Base-by-base conservation (phyloP, 2,888 invertebrate genomes). In the Campopleginae sp. region DNA sequence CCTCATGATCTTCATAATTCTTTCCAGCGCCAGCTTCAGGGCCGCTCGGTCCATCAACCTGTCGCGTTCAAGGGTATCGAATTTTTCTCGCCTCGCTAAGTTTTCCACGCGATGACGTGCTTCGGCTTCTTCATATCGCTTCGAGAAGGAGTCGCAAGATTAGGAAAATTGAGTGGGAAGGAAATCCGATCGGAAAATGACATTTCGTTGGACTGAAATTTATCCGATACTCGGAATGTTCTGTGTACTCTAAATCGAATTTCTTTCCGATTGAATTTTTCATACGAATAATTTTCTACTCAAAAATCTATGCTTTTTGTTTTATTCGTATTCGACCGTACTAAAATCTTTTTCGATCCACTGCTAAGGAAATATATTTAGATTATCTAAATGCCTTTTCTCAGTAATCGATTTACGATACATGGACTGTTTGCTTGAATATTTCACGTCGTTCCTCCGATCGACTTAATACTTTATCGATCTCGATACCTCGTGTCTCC, bases 11-110 rank as follows among this genome's bases (percentile, higher is more conserved):
- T 86, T 85, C 86, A 86, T 87, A 86, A 89, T 86, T 65, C 87
- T 86, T 76, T 84, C 78, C 19, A 90, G 75, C 51, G 87, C 88
- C 66, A 87, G 80, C 85, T 89, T 89, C 86, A 90, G 87, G 84
- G 90, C 88, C 44, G 79, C 88, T 85, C 89, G 83, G 82, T 88
- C 86, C 84, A 86, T 84, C 65, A 87, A 58, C 78, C 84, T 86
- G 7, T 88, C 88, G 65, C 63, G 72, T 68, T 86, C 85, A n/a
- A 84, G 68, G 27, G 54, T 48, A 66, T 81, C 84, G 66, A 84
- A 54, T 63, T 71, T 82, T 51, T 85, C 82, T 66, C 85, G 85
- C 84, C 85, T 79, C 10, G 68, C 70, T 68, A 70, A 51, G 38
- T 70, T 61, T 79, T 86, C 78, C 17, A 63, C 58, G 44, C 72